phyloP scores from a whole-genome alignment of 1,140 invertebrate genomes.

The Pissodes strobi region DNA sequence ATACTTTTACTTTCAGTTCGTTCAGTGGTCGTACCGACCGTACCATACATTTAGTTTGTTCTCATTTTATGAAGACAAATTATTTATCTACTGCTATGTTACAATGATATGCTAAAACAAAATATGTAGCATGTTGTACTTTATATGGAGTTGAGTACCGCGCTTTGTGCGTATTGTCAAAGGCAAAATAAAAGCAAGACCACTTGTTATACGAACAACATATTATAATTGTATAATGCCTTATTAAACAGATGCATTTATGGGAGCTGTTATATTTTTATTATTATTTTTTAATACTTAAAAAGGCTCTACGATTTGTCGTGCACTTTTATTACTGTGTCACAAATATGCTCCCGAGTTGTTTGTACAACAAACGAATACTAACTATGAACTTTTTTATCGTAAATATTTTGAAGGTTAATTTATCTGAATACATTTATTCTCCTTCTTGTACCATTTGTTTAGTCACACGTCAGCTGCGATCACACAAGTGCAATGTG shows the following conservation, averaged over 20 bases:
- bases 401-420: too few relatives aligned
- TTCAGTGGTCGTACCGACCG: slow-evolving; percentile 4
- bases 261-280: neutral
- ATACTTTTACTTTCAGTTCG: slow-evolving; percentile 33
- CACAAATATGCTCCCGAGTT: too few relatives aligned
- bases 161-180: slow-evolving; percentile 30
- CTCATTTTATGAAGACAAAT: slow-evolving; percentile 34
- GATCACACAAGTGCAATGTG: too few relatives aligned
- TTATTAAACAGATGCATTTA: slow-evolving; percentile 23
- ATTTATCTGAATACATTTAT: too few relatives aligned
- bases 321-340: too few relatives aligned
- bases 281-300: neutral
- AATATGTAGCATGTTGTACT: slow-evolving; percentile 30
- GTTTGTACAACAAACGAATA: too few relatives aligned
- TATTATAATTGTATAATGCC: slow-evolving; percentile 33
- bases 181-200: slow-evolving; percentile 20
- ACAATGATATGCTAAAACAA: slow-evolving; percentile 32
- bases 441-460: too few relatives aligned
- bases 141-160: slow-evolving; percentile 23
- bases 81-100: slow-evolving; percentile 31
- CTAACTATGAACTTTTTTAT: too few relatives aligned
- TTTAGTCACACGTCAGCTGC: too few relatives aligned
- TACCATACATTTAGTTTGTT: slow-evolving; percentile 18
- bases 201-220: neutral
- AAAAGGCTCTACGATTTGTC: too few relatives aligned